Evolutionary conservation across 2,113 vertebrate species (phyloP).

Genomic region (Mus musculus): GRCm39 chr8:65033501-65034000

Average conservation of each 20-base stretch:
- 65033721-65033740: background rate
- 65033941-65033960: rapidly evolving
- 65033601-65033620: background rate
- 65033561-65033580: background rate
- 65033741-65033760: background rate
- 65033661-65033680: rapidly evolving
- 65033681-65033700: background rate
- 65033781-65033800: background rate
- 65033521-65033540: background rate
- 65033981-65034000: background rate
- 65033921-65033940: background rate
- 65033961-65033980: background rate
- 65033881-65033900: background rate
- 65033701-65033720: background rate
- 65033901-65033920: background rate
- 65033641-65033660: background rate
- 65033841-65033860: background rate
- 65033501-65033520: background rate
- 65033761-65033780: background rate
- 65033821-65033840: background rate
- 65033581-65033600: background rate
- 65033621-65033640: background rate
- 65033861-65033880: background rate
- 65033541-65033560: background rate
- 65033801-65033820: background rate